These are phyloP conservation scores for Campylorhamphus procurvoides DNA, from an alignment of 2,113 vertebrate species.

Conservation along the genomic window DNA sequence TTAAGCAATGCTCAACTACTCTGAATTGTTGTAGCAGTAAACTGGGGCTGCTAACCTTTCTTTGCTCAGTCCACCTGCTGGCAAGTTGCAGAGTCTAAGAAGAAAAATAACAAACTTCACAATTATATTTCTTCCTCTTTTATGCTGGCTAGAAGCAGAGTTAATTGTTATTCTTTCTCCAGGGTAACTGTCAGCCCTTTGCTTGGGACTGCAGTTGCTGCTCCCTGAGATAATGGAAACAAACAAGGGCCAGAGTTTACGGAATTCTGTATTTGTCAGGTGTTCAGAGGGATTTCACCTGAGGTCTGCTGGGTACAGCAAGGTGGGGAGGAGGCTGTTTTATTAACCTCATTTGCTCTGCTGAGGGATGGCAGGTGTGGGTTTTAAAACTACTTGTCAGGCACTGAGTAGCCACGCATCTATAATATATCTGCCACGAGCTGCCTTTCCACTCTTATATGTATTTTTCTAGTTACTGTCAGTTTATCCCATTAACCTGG, in stretches of 20 bases:
- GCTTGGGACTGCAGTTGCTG: neutral
- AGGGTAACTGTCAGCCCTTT: neutral
- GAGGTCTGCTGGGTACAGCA: neutral
- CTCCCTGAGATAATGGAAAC: neutral
- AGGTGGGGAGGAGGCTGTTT: neutral
- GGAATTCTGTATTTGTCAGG: neutral
- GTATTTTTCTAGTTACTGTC: neutral
- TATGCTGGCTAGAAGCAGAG: neutral
- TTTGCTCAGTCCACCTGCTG: neutral
- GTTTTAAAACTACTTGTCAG: neutral
- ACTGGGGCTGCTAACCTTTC: neutral
- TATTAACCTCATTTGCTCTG: neutral
- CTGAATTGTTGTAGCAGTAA: neutral
- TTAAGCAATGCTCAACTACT: neutral
- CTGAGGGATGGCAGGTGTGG: rapidly evolving
- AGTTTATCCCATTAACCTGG: neutral
- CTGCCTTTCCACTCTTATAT: neutral
- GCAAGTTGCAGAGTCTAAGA: neutral
- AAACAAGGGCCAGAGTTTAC: neutral
- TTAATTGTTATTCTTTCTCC: conserved; percentile 14
- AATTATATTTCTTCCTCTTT: neutral
- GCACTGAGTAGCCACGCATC: neutral
- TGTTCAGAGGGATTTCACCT: neutral
- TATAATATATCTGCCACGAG: neutral
- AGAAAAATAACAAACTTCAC: neutral